Base-by-base conservation (phyloP, 2,888 invertebrate species). In the Philaethria dido region DNA sequence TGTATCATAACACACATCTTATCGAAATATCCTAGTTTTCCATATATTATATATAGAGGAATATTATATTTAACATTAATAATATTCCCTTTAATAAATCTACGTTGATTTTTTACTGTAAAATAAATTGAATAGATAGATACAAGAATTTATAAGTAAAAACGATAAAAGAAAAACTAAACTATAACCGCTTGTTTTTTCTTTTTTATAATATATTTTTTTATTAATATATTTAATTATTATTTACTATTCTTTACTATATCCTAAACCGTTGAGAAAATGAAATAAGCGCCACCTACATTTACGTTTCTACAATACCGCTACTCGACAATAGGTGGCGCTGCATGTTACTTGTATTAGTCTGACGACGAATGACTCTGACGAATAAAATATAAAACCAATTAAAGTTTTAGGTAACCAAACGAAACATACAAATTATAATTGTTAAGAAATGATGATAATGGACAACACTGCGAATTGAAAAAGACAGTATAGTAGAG, bases 311-410 rank as follows among this genome's bases (percentile, higher is more conserved):
- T 11, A 14, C n/a, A 47, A 68, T 79, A 68, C 59, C 48, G 78
- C 89, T 87, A 88, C 79, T 88, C 77, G 73, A 72, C 81, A 76
- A 80, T 80, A 89, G 90, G 82, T 87, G 89, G 87, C 87, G 87
- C 73, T 77, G 75, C 64, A 6, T 3, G 55, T 50, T n/a, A n/a
- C n/a, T 18, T 45, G 62, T 50, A 54, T 18, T 20, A 50, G 25
- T 25, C 44, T 0, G 9, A 47, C 45, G 1, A 2, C 8, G 9
- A 44, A n/a, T n/a, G n/a, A n/a, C n/a, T 20, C 36, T 18, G 0
- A 54, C 33, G 13, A 13, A 45, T 11, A 8, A 54, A 33, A 29
- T 11, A 18, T 3, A 4, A 54, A 18, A 13, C 18, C 13, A 18
- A 44, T 33, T 36, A 5, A 0, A 36, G 13, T 13, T 60, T 2